Evolutionary conservation across 2,888 invertebrate genomes (phyloP).

Genomic region (Parnassius smintheus): DNA sequence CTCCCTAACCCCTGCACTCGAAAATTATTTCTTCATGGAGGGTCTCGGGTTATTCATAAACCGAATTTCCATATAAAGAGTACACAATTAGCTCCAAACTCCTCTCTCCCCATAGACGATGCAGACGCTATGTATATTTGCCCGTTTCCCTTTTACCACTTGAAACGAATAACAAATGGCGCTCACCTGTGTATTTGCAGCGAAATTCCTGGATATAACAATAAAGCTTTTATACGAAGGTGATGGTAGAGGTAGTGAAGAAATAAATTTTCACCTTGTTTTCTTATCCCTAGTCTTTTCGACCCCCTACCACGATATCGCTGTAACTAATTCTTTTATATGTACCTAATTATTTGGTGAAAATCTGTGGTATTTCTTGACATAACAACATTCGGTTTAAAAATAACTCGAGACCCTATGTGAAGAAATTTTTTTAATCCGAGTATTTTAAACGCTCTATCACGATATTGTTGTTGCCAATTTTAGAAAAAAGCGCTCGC

Average conservation of each 20-base stretch:
- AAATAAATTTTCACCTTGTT: constrained; percentile 27
- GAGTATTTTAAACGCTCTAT: no score
- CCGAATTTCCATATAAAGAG: constrained; percentile 37
- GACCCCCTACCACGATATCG: constrained; percentile 15
- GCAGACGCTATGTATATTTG: constrained; percentile 35
- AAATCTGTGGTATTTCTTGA: no score
- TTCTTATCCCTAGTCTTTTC: constrained; percentile 22
- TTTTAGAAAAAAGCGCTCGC: no score
- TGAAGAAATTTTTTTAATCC: constrained; percentile 24
- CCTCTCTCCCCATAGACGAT: constrained; percentile 33
- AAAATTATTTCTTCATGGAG: constrained; percentile 34
- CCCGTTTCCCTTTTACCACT: constrained; percentile 36
- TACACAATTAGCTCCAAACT: constrained; percentile 27
- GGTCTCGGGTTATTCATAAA: constrained; percentile 36
- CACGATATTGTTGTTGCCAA: no score
- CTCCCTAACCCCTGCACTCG: constrained; percentile 18
- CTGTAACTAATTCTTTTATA: not conserved
- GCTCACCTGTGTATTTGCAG: constrained; percentile 40
- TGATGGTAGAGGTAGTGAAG: constrained; percentile 16
- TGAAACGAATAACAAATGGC: constrained; percentile 42
- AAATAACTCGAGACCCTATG: constrained; percentile 36
- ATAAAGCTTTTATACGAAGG: constrained; percentile 35
- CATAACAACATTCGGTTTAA: constrained; percentile 31
- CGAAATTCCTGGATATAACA: constrained; percentile 35
- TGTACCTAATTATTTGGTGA: no score